Evolutionary conservation across 2,797 vertebrate genomes (phyloP), one percentile per base, ranked within the genome.

Genomic region (Merluccius polli): DNA sequence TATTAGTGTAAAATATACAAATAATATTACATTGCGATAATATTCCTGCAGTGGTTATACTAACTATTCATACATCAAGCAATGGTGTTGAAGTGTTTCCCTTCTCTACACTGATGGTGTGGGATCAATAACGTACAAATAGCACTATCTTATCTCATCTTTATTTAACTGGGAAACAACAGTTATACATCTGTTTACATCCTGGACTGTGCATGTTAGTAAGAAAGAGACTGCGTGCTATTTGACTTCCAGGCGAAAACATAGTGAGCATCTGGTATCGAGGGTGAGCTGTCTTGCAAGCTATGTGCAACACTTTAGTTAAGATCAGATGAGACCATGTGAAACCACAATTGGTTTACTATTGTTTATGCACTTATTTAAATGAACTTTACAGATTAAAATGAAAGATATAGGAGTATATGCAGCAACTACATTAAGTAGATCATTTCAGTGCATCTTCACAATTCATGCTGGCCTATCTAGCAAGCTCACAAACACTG

Each of bases 151-250:
- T 15, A 27, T 67, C 27, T 16, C 13, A 67, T 30, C 65, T 27
- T 27, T 30, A 67, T 27, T 30, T 67, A 27, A 27, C 24, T 6
- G 29, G 24, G 24, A 30, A 67, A 67, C 65, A 29, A 27, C 11
- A 59, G 30, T 18, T 67, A 67, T 13, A 27, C 65, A 67, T 67
- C 65, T 67, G 65, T 15, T 67, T 67, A 67, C 29, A 30, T 30
- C 2, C 65, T 67, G 65, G 75, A 71, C 63, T 32, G 69, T 59
- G 36, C 75, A 72, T 70, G 30, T 59, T 77, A 75, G 16, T 76
- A 31, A 52, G 21, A 27, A 27, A 48, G 71, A 63, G 59, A 70
- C 33, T 16, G n/a, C 31, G 48, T 71, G 1, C 33, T 16, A 0
- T 16, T 44, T 44, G 0, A 75, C 65, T 82, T 35, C 11, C n/a